A percentile compares a stretch with the other conserved stretches of the same genome.
These are phyloP conservation scores for Bombus haemorrhoidalis DNA, from an alignment of 1,140 invertebrate genomes.

Conservation along the genomic window DNA sequence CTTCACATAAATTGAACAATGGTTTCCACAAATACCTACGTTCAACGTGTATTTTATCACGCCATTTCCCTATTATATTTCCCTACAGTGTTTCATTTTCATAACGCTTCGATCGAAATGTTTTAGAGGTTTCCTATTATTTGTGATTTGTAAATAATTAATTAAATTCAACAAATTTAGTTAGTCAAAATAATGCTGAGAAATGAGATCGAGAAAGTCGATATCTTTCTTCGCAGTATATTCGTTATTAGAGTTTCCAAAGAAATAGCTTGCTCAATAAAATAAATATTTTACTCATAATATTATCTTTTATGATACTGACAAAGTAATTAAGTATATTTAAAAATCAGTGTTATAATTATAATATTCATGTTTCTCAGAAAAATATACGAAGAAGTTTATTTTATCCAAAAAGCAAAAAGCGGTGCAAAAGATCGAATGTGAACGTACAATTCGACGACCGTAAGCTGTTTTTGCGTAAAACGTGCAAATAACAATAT, in stretches of 20 bases:
- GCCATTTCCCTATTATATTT: not conserved
- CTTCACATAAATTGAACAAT: not conserved
- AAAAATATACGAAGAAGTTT: too few relatives aligned
- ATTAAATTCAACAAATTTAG: not conserved
- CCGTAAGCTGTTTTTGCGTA: not conserved
- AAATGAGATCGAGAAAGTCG: too few relatives aligned
- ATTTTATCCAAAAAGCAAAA: not conserved
- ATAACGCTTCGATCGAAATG: not conserved
- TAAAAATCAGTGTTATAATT: too few relatives aligned
- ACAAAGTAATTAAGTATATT: too few relatives aligned
- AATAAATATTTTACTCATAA: too few relatives aligned
- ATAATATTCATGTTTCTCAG: too few relatives aligned
- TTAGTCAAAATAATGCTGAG: too few relatives aligned
- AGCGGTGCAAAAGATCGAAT: accelerated
- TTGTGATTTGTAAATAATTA: not conserved
- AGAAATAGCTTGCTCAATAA: too few relatives aligned
- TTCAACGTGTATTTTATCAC: not conserved
- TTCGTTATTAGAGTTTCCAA: too few relatives aligned
- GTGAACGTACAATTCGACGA: not conserved
- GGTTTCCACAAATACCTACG: not conserved
- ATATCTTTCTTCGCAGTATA: too few relatives aligned
- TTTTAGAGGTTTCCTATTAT: not conserved
- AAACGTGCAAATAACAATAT: not conserved
- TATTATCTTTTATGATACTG: too few relatives aligned
- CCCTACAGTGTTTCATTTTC: not conserved